Base-by-base conservation (phyloP, 2,113 vertebrate genomes). In the Oreochromis tanganicae region DNA sequence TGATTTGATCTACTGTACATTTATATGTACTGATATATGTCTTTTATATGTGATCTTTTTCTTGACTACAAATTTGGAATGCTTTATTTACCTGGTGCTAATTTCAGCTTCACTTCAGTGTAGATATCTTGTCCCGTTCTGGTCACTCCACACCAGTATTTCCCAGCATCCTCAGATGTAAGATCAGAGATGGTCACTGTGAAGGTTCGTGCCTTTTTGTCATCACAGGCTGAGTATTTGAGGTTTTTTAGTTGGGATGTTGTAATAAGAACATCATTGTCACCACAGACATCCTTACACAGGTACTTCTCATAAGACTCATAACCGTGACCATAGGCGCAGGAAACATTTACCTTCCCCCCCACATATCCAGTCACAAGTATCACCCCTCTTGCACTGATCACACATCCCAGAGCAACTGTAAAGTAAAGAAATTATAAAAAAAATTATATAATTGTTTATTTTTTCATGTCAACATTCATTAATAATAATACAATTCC, bases 251-350 rank as follows among this genome's bases (percentile, higher is more conserved):
- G 2, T 36, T 27, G 2, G 14, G 36, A 46, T 1, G 88, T 89
- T 3, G 0, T 82, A 21, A 91, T 63, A 2, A 94, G 85, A 80
- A 94, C 75, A 59, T 94, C 89, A 1, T 2, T 4, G 1, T 4
- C 0, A 1, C 29, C 9, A 19, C 92, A 93, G 6, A 36, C 5
- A 2, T 85, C 16, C 16, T 27, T 92, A 68, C 92, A 94, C 56
- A 94, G 48, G 55, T 94, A 94, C 75, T 93, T 93, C 16, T 90
- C 63, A 81, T 92, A 75, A 4, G 16, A 14, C 29, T 87, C 82
- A 54, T 90, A 93, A 8, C 87, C 89, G 0, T 1, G 0, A 9
- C 0, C 1, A 43, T 92, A 93, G 4, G 29, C 4, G 36, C 93
- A 94, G 21, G 82, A 41, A 16, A 93, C 6, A 1, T 54, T 1